Base-by-base conservation (phyloP, 2,797 vertebrate genomes). In the Anisognathus igniventris region DNA sequence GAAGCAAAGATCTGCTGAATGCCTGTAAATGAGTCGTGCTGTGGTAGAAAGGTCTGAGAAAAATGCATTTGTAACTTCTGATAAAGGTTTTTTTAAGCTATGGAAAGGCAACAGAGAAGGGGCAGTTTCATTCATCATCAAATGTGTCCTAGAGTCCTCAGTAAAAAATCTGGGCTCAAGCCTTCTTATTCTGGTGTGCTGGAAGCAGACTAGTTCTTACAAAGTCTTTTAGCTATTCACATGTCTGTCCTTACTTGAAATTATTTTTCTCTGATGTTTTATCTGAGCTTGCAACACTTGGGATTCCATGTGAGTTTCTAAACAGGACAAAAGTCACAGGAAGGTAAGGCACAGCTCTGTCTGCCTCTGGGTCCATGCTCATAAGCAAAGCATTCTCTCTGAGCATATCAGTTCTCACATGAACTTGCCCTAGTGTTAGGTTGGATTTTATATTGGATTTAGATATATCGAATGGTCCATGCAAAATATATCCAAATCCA, bases 311-410 rank as follows among this genome's bases (percentile, higher is more conserved):
- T 27, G 35, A 76, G 23, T 33, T 95, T 94, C 30, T 40, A 45
- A 66, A 31, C 4, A 47, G 68, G 50, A n/a, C 8, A 56, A 61
- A 88, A 84, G 64, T 40, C 28, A 24, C 33, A 57, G 66, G 25
- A 84, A 72, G 16, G 31, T n/a, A 53, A 75, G 10, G 33, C 28
- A 40, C 24, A 23, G 42, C 37, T 62, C 54, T 50, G 20, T 5
- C 30, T 84, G 31, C 4, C 2, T 70, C 31, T 18, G 37, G 39
- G 11, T 73, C 45, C 0, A 0, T 3, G 1, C 28, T 66, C 76
- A 62, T 54, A 75, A 82, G 60, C 30, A 75, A 60, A 73, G 30
- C 18, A 53, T 71, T 20, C 2, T 75, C 27, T 45, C 25, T 33
- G 20, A 28, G 30, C 12, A 4, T 28, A 42, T 39, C 28, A 45